Base-by-base conservation (phyloP, 2,888 invertebrate genomes). In the Herminia tarsipennalis region DNA sequence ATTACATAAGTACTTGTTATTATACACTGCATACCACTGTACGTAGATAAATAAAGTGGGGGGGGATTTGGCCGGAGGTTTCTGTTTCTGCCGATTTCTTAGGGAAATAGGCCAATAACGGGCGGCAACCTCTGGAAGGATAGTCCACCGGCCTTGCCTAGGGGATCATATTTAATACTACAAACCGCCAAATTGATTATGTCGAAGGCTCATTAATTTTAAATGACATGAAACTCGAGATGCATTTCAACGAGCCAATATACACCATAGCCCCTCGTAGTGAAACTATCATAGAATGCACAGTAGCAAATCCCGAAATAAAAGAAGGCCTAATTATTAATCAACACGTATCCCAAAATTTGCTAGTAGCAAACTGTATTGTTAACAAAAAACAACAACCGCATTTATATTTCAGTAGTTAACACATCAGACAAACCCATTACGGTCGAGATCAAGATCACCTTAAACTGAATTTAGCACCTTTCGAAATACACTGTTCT, bases 251-350 rank as follows among this genome's bases (percentile, higher is more conserved):
- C 16, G 60, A 60, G 9, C 64, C 56, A 10, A 18, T 16, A 8
- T 62, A 39, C 32, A 13, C 20, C 5, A 62, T 52, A 32, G 56
- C 59, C 8, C 41, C 62, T 30, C 14, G 66, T n/a, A 36, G 59
- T 0, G 66, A 66, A 48, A 45, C 39, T 0, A 32, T 51, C 1
- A 58, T 66, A 4, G 64, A 70, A 54, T 68, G 64, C 16, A 39
- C 67, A 8, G 59, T 66, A 1, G 6, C 1, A 2, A 65, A 65
- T 12, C 56, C 64, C 9, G 40, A 66, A 29, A 8, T 66, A 2
- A 49, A 47, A 36, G 64, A 66, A 46, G 40, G 33, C 2, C 5
- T 33, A 3, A 8, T 40, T 2, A 2, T 40, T 2, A 25, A 40
- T 17, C 32, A 40, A 9, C 14, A 40, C 5, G 4, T 16, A 3